Evolutionary conservation across 2,888 invertebrate genomes (phyloP).

Genomic region (Drosophila anomelani): DNA sequence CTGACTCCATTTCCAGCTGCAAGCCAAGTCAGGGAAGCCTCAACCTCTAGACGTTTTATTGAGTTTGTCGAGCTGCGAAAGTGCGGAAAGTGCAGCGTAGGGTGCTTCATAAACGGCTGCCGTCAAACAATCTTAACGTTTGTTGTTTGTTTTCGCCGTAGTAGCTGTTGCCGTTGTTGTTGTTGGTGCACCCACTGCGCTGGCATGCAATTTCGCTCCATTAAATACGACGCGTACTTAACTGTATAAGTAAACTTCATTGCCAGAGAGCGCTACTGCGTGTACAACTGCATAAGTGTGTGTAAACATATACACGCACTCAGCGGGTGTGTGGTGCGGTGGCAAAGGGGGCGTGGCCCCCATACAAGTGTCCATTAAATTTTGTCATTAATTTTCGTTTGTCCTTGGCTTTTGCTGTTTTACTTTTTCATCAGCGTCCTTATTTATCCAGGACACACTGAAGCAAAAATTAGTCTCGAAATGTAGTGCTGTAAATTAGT

Average conservation of each 20-base stretch:
- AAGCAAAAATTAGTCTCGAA: conserved; percentile 4
- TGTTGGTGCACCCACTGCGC: conserved; percentile 20
- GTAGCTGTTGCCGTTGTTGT: conserved; percentile 4
- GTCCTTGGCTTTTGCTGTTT: conserved; percentile 35
- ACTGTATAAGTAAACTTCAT: conserved; percentile 51
- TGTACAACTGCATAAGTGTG: conserved; percentile 59
- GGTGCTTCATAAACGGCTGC: conserved; percentile 57
- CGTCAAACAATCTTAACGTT: conserved; percentile 54
- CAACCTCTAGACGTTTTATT: conserved; percentile 35
- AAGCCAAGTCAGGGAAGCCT: background rate
- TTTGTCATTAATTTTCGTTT: conserved; percentile 61
- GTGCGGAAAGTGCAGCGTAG: conserved; percentile 40
- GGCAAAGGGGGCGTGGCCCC: conserved; percentile 33
- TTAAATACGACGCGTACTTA: conserved; percentile 59
- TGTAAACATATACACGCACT: conserved; percentile 65
- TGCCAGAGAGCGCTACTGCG: conserved; percentile 37
- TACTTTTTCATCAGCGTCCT: conserved; percentile 41
- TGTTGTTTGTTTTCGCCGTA: conserved; percentile 48
- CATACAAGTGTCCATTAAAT: conserved; percentile 74
- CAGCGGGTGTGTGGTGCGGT: conserved; percentile 34
- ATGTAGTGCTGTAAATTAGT: background rate
- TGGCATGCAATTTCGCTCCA: conserved; percentile 55
- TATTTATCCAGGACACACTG: conserved; percentile 30
- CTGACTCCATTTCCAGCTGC: conserved; percentile 5
- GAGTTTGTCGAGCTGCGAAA: conserved; percentile 46